Conservation (phyloP, 2,888 invertebrate genomes). For the Eremobia ochroleuca region DNA sequence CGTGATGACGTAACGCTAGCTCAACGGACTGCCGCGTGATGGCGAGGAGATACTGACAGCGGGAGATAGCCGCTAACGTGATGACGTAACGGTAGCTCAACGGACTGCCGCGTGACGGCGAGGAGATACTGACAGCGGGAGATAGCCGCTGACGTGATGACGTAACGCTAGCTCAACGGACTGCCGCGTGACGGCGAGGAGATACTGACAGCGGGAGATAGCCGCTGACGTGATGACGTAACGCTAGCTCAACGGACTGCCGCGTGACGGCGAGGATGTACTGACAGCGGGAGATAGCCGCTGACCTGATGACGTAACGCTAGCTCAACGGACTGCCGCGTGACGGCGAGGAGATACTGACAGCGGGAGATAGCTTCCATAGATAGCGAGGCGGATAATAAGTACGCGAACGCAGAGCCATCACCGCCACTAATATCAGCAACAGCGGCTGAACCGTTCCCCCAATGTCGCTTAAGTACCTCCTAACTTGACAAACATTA, state of each 20-base stretch:
- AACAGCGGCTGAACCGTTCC: not conserved
- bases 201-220: constrained; percentile 19
- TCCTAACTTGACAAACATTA: not conserved
- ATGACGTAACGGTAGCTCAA: constrained; percentile 28
- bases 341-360: not conserved
- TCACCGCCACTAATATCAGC: not conserved
- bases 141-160: constrained; percentile 18
- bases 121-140: constrained; percentile 23
- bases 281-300: constrained; percentile 21
- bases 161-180: constrained; percentile 22
- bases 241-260: not conserved
- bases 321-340: not conserved
- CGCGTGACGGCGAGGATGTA: not conserved
- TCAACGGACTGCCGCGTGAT: not conserved
- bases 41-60: constrained; percentile 16
- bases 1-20: constrained; percentile 36
- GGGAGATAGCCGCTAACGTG: constrained; percentile 18
- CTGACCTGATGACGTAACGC: constrained; percentile 37
- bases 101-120: not conserved
- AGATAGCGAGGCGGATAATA: not conserved
- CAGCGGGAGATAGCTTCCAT: constrained; percentile 3
- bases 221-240: constrained; percentile 37
- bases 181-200: not conserved
- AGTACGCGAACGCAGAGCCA: not conserved
- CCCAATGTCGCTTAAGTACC: not conserved